Base-by-base conservation (phyloP, 2,888 invertebrate species). In the Ichneumoninae sp. region DNA sequence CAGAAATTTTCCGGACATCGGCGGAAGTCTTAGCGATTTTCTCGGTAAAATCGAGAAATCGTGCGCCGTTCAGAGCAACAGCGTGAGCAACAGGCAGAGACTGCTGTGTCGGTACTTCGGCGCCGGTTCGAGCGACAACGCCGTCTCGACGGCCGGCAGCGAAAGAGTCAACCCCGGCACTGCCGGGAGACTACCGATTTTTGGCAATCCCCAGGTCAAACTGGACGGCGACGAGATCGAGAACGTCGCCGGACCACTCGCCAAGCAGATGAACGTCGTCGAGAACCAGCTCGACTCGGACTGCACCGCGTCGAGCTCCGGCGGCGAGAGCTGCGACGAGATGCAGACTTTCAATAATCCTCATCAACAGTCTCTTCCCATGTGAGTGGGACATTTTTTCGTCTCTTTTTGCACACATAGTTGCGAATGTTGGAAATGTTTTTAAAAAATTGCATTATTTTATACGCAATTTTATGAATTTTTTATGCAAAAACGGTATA, bases 271-370 rank as follows among this genome's bases (percentile, higher is more conserved):
- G 88, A 95, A 96, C 36, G 94, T 97, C 86, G 95, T 98, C 79
- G 97, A 97, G 92, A 95, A 95, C 83, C 96, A 96, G 89, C 94
- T 98, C 86, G 98, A 99, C 94, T 98, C 98, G 1, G 98, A 99
- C 94, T 98, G 97, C 50, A 99, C 99, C 0, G 98, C 97, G 19
- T 98, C 98, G 84, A 98, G 98, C 91, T 98, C 98, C 19, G 98
- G 98, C 75, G 98, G 98, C 47, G 98, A 98, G 93, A 98, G 98
- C 91, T 97, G 97, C 93, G 98, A 98, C 94, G 98, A 98, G 93
- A 96, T 96, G 94, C 96, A 97, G 87, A 94, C 94, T 83, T 97
- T 97, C 94, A 97, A 96, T 93, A 97, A 97, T 94, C 95, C 96
- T 70, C 96, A 96, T 90, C 97, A 97, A 91, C 96, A 96, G 90